Evolutionary conservation across 2,888 invertebrate species (phyloP).

Genomic region (Mesorhabditis sp.): DNA sequence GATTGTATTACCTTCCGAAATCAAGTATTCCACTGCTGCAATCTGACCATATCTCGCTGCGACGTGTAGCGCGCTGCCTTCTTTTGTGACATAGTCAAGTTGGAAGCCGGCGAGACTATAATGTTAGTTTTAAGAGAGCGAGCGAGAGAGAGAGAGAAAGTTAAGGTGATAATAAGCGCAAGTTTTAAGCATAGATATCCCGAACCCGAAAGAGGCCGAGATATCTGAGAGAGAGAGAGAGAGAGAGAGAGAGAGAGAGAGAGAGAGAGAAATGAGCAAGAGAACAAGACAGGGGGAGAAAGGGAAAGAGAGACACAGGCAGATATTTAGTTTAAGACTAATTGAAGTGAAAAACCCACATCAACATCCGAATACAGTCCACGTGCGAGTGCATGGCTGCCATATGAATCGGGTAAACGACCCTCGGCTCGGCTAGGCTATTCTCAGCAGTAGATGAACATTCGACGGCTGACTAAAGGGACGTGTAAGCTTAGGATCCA

Average conservation of each 20-base stretch:
- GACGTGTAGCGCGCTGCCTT: conserved; percentile 57
- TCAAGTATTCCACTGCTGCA: conserved; percentile 49
- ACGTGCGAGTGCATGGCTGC: conserved; percentile 74
- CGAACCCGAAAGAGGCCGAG: too few species aligned
- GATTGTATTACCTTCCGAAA: conserved; percentile 39
- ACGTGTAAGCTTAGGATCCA: not conserved
- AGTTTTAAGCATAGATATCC: too few species aligned
- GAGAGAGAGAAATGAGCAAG: not conserved
- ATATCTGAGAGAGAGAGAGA: conserved; percentile 64
- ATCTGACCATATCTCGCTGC: conserved; percentile 56
- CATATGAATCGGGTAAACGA: conserved; percentile 70
- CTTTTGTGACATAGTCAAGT: conserved; percentile 64
- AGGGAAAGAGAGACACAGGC: too few species aligned
- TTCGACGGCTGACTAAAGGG: conserved; percentile 28
- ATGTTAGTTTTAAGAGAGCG: not conserved
- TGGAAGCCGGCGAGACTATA: conserved; percentile 66
- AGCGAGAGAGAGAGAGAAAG: too few species aligned
- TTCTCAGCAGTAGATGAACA: conserved; percentile 29
- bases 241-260: not conserved
- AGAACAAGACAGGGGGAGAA: too few species aligned
- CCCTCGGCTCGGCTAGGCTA: conserved; percentile 19
- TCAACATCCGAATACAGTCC: conserved; percentile 50
- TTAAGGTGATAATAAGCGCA: too few species aligned
- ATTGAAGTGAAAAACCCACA: not conserved
- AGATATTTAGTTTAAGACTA: not conserved